Conservation (phyloP, 1,140 invertebrate species). For the Stegodyphus dumicola region DNA sequence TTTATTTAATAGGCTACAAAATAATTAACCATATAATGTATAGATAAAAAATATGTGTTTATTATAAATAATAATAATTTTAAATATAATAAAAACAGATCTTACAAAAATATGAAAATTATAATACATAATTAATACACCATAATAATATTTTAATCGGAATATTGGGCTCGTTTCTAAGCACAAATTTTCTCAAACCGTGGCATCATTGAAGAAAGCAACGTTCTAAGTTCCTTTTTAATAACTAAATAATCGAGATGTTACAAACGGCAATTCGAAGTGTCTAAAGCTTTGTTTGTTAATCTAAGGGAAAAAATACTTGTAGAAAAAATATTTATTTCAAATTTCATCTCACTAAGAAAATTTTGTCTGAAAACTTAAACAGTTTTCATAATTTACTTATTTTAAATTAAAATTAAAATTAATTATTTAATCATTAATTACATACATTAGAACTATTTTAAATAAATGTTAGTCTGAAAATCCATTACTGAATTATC, state of each 20-base stretch:
- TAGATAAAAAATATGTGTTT: background rate
- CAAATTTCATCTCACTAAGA: too few relatives aligned
- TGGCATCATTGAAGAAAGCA: background rate
- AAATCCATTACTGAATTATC: too few relatives aligned
- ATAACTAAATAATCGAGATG: background rate
- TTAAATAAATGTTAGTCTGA: too few relatives aligned
- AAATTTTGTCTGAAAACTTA: too few relatives aligned
- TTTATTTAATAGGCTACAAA: background rate
- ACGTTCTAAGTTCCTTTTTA: background rate
- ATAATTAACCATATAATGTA: background rate
- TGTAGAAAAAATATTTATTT: too few relatives aligned
- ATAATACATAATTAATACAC: background rate
- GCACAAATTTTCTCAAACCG: background rate
- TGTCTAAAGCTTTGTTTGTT: background rate
- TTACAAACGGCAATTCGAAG: background rate
- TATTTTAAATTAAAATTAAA: too few relatives aligned
- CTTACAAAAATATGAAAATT: background rate
- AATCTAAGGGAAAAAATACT: background rate
- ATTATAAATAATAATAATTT: background rate
- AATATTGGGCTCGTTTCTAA: background rate
- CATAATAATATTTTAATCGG: background rate
- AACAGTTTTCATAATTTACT: too few relatives aligned
- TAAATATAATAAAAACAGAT: background rate
- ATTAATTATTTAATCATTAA: too few relatives aligned
- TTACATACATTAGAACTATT: too few relatives aligned